Base-by-base conservation (phyloP, 1,140 invertebrate species). In the Drosophila watanabei region DNA sequence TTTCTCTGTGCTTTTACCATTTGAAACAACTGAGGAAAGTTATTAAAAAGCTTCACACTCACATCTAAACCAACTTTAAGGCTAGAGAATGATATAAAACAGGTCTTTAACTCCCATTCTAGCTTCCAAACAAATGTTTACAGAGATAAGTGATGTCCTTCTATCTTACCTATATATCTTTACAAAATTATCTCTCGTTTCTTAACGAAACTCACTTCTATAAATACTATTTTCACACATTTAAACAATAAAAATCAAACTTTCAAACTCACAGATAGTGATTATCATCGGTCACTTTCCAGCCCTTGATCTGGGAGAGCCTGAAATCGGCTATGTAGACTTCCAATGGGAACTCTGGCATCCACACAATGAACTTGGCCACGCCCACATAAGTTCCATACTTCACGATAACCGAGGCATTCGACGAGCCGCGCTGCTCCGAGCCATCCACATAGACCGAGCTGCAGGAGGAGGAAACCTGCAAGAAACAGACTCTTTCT, bases 391-490 rank as follows among this genome's bases (percentile, higher is more conserved):
- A 98, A 0, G 97, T 97, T 9, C 98, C 98, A 92, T 99, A 99
- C 93, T 98, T 98, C 9, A 99, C 98, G 11, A 98, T 95, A 16
- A 99, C 96, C 2, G 97, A 98, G 2, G 98, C 98, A 93, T 99
- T 99, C 14, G 97, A 97, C 0, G 98, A 98, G 7, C 98, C 98
- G 0, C 98, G 95, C 41, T 98, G 97, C 94, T 99, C 98, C 16
- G 98, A 98, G 0, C 98, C 98, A 93, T 99, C 98, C 9, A 99
- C 96, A 94, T 99, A 99, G 5, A 99, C 98, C 6, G 97, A 98
- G 75, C 98, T 98, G 94, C 98, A 99, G 7, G 98, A 98, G 1
- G 98, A 97, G 10, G 98, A 98, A 4, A 99, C 98, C 98, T 99
- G 14, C 8, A 28, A 14, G 1, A 4, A n/a, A 7, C 24, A 24